Evolutionary conservation across 1,140 invertebrate species (phyloP), one percentile per base, ranked within the genome.

Genomic region (Aradophagus sp.): DNA sequence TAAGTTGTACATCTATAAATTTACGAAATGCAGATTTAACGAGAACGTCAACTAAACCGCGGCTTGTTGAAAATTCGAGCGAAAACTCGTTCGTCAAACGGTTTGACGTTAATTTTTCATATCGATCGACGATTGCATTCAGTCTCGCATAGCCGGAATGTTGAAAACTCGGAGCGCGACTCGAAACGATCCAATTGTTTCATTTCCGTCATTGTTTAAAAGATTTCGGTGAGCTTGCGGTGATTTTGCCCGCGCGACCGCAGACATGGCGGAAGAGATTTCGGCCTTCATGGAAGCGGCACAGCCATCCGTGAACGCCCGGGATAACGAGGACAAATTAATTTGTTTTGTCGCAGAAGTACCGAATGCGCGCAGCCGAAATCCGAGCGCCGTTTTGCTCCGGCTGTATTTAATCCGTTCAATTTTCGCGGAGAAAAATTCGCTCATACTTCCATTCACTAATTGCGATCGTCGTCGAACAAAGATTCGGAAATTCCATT

Each of bases 281-380:
- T 65, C 52, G 31, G 45, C 11, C 53, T 71, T 71, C 65, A 53
- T 71, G 67, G 13, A 42, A 52, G 39, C 45, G 20, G 52, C 14
- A 56, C 52, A 62, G 47, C 53, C 59, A 63, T 71, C 67, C 53
- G 53, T 58, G 47, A 63, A 50, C 47, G 52, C 42, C 45, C 27
- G 29, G 59, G 53, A 63, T 71, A 71, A 71, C 67, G 45, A 63
- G 59, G 45, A 53, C 52, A 55, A 71, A 59, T 71, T 71, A 55
- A 56, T 58, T 63, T 62, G 67, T 62, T 63, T 61, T 52, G 58
- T 70, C 39, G 59, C 38, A 15, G 17, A 58, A 53, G 58, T 63
- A 53, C 48, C 26, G 27, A 32, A 11, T 20, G 16, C 42, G 26
- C 45, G 4, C 10, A 1, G 17, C 10, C 36, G 31, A 58, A 66